Evolutionary conservation across 2,888 invertebrate genomes (phyloP).

Genomic region (Tinea semifulvella): DNA sequence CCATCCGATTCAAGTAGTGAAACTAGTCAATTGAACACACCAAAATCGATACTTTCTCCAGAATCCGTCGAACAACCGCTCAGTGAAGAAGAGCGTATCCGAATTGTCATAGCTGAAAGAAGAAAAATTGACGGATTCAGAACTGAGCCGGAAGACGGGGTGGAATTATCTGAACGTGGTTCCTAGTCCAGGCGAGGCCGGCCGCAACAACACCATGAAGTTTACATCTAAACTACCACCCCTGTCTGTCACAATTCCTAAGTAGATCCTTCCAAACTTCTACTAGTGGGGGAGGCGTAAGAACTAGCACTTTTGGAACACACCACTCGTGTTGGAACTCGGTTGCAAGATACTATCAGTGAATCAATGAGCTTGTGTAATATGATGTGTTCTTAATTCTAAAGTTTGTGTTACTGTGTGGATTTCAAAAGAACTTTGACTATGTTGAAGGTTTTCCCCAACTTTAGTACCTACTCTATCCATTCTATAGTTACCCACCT

Average conservation of each 20-base stretch:
- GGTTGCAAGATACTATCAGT: slow-evolving; percentile 37
- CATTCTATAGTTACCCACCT: slow-evolving; percentile 18
- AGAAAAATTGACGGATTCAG: slow-evolving; percentile 62
- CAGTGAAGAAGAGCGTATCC: slow-evolving; percentile 62
- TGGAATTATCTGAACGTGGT: slow-evolving; percentile 51
- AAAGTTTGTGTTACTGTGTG: slow-evolving; percentile 7
- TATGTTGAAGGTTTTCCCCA: slow-evolving; percentile 5
- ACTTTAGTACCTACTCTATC: slow-evolving; percentile 5
- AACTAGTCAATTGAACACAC: slow-evolving; percentile 28
- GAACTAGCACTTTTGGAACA: background rate
- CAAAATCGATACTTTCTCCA: slow-evolving; percentile 30
- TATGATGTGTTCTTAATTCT: slow-evolving; percentile 12
- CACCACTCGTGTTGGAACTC: slow-evolving; percentile 37
- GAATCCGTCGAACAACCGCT: slow-evolving; percentile 35
- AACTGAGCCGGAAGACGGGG: slow-evolving; percentile 42
- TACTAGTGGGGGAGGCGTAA: background rate
- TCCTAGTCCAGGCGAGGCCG: slow-evolving; percentile 65
- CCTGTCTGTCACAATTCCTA: slow-evolving; percentile 15
- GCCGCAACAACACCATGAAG: slow-evolving; percentile 61
- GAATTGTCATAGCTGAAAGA: slow-evolving; percentile 69
- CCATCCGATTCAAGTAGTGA: slow-evolving; percentile 39
- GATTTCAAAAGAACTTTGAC: background rate
- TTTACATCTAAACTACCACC: slow-evolving; percentile 48
- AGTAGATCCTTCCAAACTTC: slow-evolving; percentile 5
- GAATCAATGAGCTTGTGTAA: slow-evolving; percentile 10